phyloP scores from a whole-genome alignment of 2,888 invertebrate species.

The Notodonta dromedarius region DNA sequence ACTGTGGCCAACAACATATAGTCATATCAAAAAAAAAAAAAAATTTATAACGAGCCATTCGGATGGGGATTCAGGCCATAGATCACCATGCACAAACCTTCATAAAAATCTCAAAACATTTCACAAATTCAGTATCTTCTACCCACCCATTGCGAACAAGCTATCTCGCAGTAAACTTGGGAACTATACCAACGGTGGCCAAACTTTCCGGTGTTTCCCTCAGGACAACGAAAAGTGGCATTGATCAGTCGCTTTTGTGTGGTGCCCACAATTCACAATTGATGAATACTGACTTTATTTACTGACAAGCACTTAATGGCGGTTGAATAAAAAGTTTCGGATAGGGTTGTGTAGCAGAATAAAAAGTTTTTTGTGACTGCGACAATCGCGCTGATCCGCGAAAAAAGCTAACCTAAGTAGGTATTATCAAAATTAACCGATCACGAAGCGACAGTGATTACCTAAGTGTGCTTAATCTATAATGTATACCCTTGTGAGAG shows the following conservation, averaged over 20 bases:
- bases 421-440: no score
- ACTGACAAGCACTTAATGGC: slow-evolving; percentile 22
- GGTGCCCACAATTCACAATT: slow-evolving; percentile 35
- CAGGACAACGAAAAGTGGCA: slow-evolving; percentile 35
- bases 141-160: neutral
- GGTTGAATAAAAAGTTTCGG: slow-evolving; percentile 27
- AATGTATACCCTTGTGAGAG: no score
- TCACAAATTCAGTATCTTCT: neutral
- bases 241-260: slow-evolving; percentile 40
- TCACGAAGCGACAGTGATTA: no score
- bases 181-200: slow-evolving; percentile 29
- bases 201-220: slow-evolving; percentile 32
- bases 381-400: no score
- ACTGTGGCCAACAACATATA: no score
- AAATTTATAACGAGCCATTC: no score
- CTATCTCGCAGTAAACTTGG: slow-evolving; percentile 14
- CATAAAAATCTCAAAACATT: neutral
- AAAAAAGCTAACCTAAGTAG: no score
- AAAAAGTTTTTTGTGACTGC: neutral
- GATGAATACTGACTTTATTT: slow-evolving; percentile 30
- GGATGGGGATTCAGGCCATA: no score
- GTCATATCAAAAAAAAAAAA: no score
- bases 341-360: slow-evolving; percentile 22
- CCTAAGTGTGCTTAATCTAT: no score
- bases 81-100: no score